Evolutionary conservation across 1,140 invertebrate species (phyloP).

Genomic region (Diabrotica virgifera): DNA sequence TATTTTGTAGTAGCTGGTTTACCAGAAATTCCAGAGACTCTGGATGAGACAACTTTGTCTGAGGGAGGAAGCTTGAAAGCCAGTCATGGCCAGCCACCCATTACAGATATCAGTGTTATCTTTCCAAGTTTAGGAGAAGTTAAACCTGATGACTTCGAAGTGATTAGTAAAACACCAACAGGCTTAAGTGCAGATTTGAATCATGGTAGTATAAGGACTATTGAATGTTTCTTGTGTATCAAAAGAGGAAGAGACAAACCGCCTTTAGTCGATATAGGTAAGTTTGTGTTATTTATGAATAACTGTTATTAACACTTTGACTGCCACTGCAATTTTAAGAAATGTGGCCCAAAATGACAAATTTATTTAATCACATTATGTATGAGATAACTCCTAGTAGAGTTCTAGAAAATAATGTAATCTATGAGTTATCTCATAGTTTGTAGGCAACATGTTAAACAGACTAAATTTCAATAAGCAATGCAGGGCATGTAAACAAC

Average conservation of each 20-base stretch:
- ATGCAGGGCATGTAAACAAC: too few species aligned
- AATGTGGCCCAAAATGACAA: too few species aligned
- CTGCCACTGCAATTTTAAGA: too few species aligned
- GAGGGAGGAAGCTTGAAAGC: slow-evolving; percentile 78
- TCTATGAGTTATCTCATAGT: too few species aligned
- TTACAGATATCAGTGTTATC: slow-evolving; percentile 90
- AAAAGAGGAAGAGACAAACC: slow-evolving; percentile 89
- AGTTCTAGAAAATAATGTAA: too few species aligned
- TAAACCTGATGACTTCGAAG: slow-evolving; percentile 74
- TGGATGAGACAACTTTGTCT: slow-evolving; percentile 77
- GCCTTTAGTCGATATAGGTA: slow-evolving; percentile 96
- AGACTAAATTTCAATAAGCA: too few species aligned
- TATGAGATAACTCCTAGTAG: too few species aligned
- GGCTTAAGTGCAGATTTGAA: slow-evolving; percentile 91
- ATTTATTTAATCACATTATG: too few species aligned
- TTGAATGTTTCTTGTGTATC: slow-evolving; percentile 92
- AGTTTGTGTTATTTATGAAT: too few species aligned
- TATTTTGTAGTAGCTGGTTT: slow-evolving; percentile 98
- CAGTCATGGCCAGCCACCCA: slow-evolving; percentile 75
- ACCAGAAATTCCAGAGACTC: slow-evolving; percentile 71
- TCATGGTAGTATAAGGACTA: slow-evolving; percentile 91
- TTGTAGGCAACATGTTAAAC: too few species aligned
- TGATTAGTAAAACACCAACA: slow-evolving; percentile 83
- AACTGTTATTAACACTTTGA: too few species aligned
- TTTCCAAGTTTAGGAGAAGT: slow-evolving; percentile 86